Percentiles rank a stretch among this genome's conserved stretches.
Conservation (phyloP, 2,113 vertebrate species). For the Cyphomyrus discorhynchus region DNA sequence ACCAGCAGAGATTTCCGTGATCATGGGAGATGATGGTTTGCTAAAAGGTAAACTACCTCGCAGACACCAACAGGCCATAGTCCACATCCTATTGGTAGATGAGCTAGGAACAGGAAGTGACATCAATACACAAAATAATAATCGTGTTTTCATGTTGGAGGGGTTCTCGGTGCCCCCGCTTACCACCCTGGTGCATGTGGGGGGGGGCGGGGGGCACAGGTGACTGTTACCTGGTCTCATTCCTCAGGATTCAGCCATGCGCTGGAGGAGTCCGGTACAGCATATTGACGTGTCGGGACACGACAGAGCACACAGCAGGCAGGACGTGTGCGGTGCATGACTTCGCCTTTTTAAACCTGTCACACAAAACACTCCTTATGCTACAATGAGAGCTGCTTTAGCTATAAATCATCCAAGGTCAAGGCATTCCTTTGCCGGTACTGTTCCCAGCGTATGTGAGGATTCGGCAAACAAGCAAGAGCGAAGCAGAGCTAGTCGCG, state of each 20-base stretch:
- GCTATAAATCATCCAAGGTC: background rate
- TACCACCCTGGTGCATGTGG: background rate
- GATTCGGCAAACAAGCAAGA: background rate
- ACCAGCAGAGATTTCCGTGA: background rate
- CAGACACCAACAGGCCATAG: constrained; percentile 22
- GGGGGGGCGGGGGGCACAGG: background rate
- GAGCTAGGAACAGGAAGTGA: background rate
- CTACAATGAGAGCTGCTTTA: background rate
- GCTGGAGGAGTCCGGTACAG: background rate
- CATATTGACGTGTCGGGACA: background rate
- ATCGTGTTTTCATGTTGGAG: background rate
- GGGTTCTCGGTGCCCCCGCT: background rate
- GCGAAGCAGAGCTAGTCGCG: too few species aligned
- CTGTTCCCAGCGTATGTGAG: background rate
- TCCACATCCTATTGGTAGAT: constrained; percentile 10
- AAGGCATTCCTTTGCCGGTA: background rate
- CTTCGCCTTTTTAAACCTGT: background rate
- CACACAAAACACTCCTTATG: background rate
- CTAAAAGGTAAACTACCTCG: constrained; percentile 9
- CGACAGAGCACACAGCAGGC: background rate
- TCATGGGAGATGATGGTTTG: background rate
- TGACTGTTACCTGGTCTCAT: background rate
- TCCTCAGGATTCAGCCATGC: background rate
- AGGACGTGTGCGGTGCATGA: background rate
- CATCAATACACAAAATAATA: background rate